Base-by-base conservation (phyloP, 2,888 invertebrate species). In the Apoda limacodes region DNA sequence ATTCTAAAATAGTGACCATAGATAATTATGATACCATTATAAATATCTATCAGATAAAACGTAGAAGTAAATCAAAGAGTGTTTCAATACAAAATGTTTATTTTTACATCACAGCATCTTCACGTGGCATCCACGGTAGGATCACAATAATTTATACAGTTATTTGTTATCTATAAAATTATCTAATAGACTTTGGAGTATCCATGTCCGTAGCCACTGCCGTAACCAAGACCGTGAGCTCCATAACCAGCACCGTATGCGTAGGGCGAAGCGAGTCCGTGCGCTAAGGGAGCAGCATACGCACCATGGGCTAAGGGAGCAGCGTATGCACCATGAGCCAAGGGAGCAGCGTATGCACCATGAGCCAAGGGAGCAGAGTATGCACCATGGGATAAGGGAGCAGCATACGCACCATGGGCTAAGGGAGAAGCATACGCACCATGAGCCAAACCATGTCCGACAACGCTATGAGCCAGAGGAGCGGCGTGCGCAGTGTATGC, bases 291-390 rank as follows among this genome's bases (percentile, higher is more conserved):
- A 13, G 38, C 38, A 9, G 38, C 43, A 33, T 39, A 51, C 12
- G 48, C 48, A 13, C 44, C 41, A 37, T 40, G 46, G 9, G 58
- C 60, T 26, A 50, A 51, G 30, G 54, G 53, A 13, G 74, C 69
- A 37, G 65, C 44, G 13, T 46, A 45, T 20, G 37, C 43, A 13
- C 35, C 41, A 32, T 52, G 48, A 15, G 57, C 57, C 13, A 59
- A 45, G 19, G 56, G 55, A 21, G 48, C 50, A 19, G 45, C 40
- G 32, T 47, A 45, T 12, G 60, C 59, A 22, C 46, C 50, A 25
- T 55, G 52, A 9, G 69, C 70, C 34, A 67, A 53, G 3, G 68
- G 57, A 34, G 32, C 42, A 9, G 45, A 40, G 21, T 28, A 30
- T 25, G 36, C 36, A 14, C 38, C 39, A 30, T 46, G 41, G 17